phyloP scores from a whole-genome alignment of 2,888 invertebrate species.

The Minunthozetes semirufus region DNA sequence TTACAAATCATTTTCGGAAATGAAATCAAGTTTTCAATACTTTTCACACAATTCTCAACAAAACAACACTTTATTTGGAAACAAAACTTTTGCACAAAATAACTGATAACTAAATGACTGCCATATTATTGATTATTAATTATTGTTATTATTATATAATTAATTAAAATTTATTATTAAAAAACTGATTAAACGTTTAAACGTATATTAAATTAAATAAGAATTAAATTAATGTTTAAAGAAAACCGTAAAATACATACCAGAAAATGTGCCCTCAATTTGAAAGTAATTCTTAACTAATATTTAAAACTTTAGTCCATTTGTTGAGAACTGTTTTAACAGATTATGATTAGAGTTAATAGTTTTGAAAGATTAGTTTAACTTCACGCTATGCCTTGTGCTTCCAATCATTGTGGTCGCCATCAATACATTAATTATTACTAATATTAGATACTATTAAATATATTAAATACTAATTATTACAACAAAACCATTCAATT shows the following conservation, averaged over 20 bases:
- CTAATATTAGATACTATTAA: no score
- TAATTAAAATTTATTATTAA: neutral
- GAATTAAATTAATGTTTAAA: neutral
- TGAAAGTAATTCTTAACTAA: neutral
- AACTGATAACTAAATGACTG: conserved; percentile 18
- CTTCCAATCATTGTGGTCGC: conserved; percentile 17
- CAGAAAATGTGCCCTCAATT: conserved; percentile 10
- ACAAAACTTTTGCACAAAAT: conserved; percentile 8
- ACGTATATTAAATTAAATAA: neutral
- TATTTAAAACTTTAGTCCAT: conserved; percentile 11
- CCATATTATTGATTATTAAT: conserved; percentile 18
- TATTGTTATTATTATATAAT: conserved; percentile 6
- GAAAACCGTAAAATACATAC: neutral
- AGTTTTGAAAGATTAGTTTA: neutral
- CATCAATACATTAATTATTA: neutral
- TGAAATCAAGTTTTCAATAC: neutral
- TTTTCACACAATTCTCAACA: neutral
- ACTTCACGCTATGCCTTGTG: conserved; percentile 18
- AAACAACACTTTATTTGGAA: neutral
- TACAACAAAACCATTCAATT: no score
- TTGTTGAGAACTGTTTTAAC: conserved; percentile 3
- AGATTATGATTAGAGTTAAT: neutral
- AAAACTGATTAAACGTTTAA: neutral
- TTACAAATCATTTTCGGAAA: neutral
- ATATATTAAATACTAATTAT: no score